Conservation (phyloP, 1,140 invertebrate genomes). For the Heliconius hermathena region DNA sequence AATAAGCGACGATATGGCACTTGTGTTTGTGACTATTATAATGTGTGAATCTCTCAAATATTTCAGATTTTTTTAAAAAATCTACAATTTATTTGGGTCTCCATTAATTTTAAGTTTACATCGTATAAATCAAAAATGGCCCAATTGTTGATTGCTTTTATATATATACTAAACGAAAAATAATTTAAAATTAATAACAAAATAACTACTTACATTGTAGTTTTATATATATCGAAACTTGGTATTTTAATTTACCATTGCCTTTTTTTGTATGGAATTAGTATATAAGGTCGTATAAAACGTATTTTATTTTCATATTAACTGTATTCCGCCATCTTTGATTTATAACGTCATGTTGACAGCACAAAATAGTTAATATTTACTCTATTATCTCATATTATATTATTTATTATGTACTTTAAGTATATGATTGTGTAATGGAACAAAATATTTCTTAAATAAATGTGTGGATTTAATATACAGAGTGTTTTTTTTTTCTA, state of each 20-base stretch:
- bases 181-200: background rate
- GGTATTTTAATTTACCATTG: background rate
- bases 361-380: conserved; percentile 24
- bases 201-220: no score
- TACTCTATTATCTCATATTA: conserved; percentile 19
- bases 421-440: conserved; percentile 33
- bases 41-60: conserved; percentile 19
- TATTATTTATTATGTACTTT: conserved; percentile 21
- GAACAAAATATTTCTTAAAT: conserved; percentile 33
- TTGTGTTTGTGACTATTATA: background rate
- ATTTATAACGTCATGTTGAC: conserved; percentile 4
- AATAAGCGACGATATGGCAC: background rate
- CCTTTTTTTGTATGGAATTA: no score
- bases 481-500: no score
- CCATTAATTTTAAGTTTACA: background rate
- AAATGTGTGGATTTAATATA: conserved; percentile 30
- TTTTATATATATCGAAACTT: no score
- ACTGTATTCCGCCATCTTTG: background rate
- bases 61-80: conserved; percentile 12
- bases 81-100: background rate
- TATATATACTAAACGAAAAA: background rate
- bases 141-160: no score
- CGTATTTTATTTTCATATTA: no score
- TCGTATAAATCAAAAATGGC: background rate
- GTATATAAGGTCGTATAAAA: no score